phyloP scores from a whole-genome alignment of 2,113 vertebrate genomes.

The Saccopteryx bilineata region DNA sequence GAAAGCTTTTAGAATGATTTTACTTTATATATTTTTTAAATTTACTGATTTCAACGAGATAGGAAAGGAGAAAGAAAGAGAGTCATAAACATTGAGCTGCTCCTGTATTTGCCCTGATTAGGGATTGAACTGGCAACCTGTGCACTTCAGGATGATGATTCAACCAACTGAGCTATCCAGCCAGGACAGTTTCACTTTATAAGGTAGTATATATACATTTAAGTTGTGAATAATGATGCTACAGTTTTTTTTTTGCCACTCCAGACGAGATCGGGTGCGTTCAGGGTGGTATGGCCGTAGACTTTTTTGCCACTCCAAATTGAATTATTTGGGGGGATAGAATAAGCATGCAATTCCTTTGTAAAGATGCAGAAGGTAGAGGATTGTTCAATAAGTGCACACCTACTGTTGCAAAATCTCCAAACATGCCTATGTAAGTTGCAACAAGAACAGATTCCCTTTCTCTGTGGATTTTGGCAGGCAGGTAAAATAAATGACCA shows the following conservation, averaged over 20 bases:
- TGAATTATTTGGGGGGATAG: background rate
- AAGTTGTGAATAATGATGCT: constrained; percentile 52
- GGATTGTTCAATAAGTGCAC: background rate
- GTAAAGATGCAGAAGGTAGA: constrained; percentile 29
- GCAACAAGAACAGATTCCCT: background rate
- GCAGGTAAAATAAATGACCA: constrained; percentile 46
- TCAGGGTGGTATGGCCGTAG: no score
- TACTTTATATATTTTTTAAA: background rate
- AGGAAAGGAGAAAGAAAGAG: no score
- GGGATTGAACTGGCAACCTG: no score
- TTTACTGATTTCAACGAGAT: no score
- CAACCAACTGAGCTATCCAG: no score
- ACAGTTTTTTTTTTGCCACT: constrained; percentile 7
- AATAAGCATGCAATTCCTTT: background rate
- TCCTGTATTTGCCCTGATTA: no score
- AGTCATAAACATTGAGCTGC: no score
- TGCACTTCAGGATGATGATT: no score
- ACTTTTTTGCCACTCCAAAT: background rate
- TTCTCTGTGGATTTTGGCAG: constrained; percentile 58
- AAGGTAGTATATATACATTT: constrained; percentile 7
- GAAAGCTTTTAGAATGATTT: background rate
- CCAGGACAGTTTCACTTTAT: constrained; percentile 5
- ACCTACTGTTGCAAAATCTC: constrained; percentile 38
- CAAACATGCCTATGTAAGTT: constrained; percentile 7
- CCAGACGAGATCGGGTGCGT: no score